These are phyloP conservation scores for Atrina japonica DNA, from an alignment of 2,888 invertebrate genomes.

Conservation along the genomic window DNA sequence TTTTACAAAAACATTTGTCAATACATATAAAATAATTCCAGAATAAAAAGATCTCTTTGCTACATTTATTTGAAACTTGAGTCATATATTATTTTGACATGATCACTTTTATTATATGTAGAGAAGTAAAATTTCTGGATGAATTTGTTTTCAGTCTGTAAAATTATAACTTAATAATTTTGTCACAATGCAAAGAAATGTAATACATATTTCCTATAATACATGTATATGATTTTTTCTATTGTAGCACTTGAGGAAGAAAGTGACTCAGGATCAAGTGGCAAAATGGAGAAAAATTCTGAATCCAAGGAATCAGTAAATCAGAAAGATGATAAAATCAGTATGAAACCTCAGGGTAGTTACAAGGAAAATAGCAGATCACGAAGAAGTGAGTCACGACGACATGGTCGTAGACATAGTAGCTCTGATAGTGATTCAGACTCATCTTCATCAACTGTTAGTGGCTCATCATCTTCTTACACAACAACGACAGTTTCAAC, in stretches of 20 bases:
- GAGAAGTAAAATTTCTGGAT: no score
- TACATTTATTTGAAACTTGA: no score
- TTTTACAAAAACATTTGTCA: no score
- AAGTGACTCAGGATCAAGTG: slow-evolving; percentile 36
- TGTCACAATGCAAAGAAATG: no score
- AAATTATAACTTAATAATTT: no score
- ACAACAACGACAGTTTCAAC: slow-evolving; percentile 44
- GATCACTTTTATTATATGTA: no score
- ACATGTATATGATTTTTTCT: no score
- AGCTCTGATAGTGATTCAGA: slow-evolving; percentile 46
- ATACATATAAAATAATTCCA: no score
- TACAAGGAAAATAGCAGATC: not conserved
- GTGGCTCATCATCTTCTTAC: slow-evolving; percentile 17
- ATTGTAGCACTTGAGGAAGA: slow-evolving; percentile 54
- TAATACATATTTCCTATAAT: no score
- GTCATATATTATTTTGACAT: no score
- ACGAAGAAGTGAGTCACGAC: not conserved
- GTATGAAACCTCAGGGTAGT: slow-evolving; percentile 19
- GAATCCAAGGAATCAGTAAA: slow-evolving; percentile 41
- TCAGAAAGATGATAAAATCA: slow-evolving; percentile 49
- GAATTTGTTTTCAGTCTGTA: no score
- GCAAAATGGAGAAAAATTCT: not conserved
- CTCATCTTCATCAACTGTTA: slow-evolving; percentile 45
- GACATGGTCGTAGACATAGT: not conserved
- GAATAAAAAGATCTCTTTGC: no score